Evolutionary conservation across 2,888 invertebrate species (phyloP).

Genomic region (Idaea biselata): DNA sequence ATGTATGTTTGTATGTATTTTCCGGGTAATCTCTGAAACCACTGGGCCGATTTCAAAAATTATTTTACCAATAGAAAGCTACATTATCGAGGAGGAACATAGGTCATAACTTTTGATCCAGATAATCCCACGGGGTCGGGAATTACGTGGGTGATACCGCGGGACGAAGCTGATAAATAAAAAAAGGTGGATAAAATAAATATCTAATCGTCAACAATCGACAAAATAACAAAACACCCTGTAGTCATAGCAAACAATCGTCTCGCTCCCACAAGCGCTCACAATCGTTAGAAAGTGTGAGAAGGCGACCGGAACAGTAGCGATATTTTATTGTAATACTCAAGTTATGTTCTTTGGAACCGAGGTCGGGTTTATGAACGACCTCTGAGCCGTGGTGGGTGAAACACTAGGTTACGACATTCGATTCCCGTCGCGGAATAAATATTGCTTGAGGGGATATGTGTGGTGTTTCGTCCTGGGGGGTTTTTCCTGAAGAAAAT

Average conservation of each 20-base stretch:
- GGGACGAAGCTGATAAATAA: too few species aligned
- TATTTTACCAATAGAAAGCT: too few species aligned
- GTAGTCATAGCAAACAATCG: conserved; percentile 46
- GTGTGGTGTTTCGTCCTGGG: too few species aligned
- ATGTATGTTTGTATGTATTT: too few species aligned
- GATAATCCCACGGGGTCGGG: too few species aligned
- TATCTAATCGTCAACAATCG: background rate
- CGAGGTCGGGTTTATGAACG: conserved; percentile 18
- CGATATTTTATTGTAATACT: conserved; percentile 49
- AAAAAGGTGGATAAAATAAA: background rate
- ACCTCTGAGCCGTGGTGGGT: background rate
- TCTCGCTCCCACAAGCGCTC: conserved; percentile 51
- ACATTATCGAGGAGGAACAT: too few species aligned
- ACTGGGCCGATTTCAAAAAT: too few species aligned
- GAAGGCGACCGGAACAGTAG: conserved; percentile 54
- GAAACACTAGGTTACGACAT: background rate
- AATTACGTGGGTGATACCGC: too few species aligned
- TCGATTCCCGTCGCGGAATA: background rate
- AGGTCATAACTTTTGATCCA: too few species aligned
- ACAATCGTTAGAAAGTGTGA: conserved; percentile 77
- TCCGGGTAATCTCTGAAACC: too few species aligned
- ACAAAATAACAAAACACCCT: background rate
- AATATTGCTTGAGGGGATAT: background rate
- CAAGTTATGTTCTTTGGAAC: conserved; percentile 42
- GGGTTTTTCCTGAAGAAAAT: too few species aligned